phyloP scores from a whole-genome alignment of 2,888 invertebrate genomes.

The Notodonta dromedarius region DNA sequence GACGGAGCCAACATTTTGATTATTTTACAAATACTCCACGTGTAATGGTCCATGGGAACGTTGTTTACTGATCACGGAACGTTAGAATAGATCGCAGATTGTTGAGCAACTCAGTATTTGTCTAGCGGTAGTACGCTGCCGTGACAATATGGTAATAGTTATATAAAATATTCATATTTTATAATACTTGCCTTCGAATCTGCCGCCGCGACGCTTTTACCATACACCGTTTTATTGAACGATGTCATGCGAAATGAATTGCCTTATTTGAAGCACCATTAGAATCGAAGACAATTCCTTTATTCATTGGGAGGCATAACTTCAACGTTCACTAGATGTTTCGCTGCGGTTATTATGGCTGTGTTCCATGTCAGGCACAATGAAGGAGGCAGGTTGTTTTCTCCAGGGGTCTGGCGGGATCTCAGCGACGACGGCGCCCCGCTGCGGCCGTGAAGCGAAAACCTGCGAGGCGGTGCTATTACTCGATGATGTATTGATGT shows the following conservation, averaged over 20 bases:
- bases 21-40: constrained; percentile 78
- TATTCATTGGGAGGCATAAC: constrained; percentile 44
- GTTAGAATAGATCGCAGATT: constrained; percentile 59
- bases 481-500: constrained; percentile 76
- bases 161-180: constrained; percentile 66
- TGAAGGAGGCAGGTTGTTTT: constrained; percentile 62
- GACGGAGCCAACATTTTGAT: constrained; percentile 62
- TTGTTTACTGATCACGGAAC: constrained; percentile 70
- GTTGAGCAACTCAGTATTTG: constrained; percentile 69
- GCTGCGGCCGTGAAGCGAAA: constrained; percentile 70
- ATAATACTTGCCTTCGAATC: constrained; percentile 57
- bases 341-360: constrained; percentile 52
- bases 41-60: constrained; percentile 75
- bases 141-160: constrained; percentile 59
- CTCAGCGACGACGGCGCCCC: constrained; percentile 62
- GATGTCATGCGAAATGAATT: constrained; percentile 67
- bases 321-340: constrained; percentile 48
- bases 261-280: constrained; percentile 34
- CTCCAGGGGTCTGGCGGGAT: constrained; percentile 64
- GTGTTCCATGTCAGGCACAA: constrained; percentile 56
- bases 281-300: constrained; percentile 40
- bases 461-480: constrained; percentile 61
- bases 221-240: constrained; percentile 54
- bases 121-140: constrained; percentile 60
- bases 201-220: constrained; percentile 42